Conservation (phyloP, 2,888 invertebrate species). For the Phyto melanocephala region DNA sequence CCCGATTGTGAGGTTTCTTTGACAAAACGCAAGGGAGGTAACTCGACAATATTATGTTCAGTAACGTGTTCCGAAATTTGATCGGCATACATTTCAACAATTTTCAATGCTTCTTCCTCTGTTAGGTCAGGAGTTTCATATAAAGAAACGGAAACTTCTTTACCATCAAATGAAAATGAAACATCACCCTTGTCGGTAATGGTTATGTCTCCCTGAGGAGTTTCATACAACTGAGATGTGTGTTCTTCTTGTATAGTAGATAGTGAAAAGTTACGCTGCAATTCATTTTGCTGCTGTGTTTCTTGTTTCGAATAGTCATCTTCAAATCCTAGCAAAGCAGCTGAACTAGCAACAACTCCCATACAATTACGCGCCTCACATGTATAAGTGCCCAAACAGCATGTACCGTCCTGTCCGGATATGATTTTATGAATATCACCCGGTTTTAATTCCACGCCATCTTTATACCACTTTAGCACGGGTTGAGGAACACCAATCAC, state of each 20-base stretch:
- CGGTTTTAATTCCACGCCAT: conserved; percentile 91
- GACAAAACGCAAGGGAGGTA: conserved; percentile 91
- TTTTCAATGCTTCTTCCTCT: conserved; percentile 93
- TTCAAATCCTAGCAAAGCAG: conserved; percentile 92
- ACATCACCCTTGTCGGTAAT: conserved; percentile 91
- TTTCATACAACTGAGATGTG: conserved; percentile 92
- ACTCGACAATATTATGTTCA: conserved; percentile 91
- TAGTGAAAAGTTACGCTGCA: conserved; percentile 88
- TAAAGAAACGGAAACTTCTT: conserved; percentile 93
- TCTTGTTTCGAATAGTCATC: conserved; percentile 81
- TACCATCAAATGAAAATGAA: conserved; percentile 94
- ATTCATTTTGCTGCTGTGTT: conserved; percentile 78
- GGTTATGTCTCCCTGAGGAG: conserved; percentile 87
- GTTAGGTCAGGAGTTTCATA: conserved; percentile 96
- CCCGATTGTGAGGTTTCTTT: conserved; percentile 94
- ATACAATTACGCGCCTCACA: conserved; percentile 95
- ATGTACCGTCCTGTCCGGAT: conserved; percentile 93
- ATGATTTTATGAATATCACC: conserved; percentile 95
- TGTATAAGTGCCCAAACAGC: conserved; percentile 93
- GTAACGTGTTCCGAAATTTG: conserved; percentile 92
- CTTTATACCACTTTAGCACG: conserved; percentile 94
- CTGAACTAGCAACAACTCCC: conserved; percentile 93
- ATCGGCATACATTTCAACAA: conserved; percentile 96
- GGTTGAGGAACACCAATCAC: conserved; percentile 95
- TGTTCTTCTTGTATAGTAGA: conserved; percentile 95